Evolutionary conservation across 2,797 vertebrate genomes (phyloP), one percentile per base, ranked within the genome.

Genomic region (Peromyscus attwateri): DNA sequence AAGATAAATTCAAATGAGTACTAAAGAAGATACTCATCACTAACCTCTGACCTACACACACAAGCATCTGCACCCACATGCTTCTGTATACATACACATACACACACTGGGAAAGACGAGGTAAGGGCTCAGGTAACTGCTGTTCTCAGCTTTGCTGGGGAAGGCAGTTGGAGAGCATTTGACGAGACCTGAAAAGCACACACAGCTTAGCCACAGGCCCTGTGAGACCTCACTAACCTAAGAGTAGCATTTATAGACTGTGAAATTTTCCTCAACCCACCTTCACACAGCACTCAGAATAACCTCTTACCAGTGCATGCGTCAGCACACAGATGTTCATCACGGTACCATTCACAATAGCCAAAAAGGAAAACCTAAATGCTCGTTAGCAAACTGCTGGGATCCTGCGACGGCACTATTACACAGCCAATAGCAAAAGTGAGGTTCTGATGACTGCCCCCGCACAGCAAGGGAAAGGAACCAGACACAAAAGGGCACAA

Each of bases 181-280:
- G 71, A 46, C 14, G 29, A 1, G 6, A 31, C n/a, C 34, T 52
- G 12, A 80, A 21, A 7, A 23, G 40, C 4, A 6, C 1, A 4
- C 2, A 1, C 12, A 13, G 19, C 64, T 57, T 1, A 31, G 34
- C 57, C 46, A 12, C 6, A 21, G 76, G 12, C 49, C 49, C 76
- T 52, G 25, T 23, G 52, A 43, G 52, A 43, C 1, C 40, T 40
- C 40, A 4, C 8, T 60, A 80, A 21, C 34, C 52, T 23, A 21
- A 70, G 31, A 6, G 71, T 4, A 1, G 57, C 21, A 0, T 17
- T 2, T 34, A 1, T 19, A 23, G 62, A 49, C 6, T 3, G 6
- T 10, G 6, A 34, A 7, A 29, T 46, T 14, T 37, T 34, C 87
- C 6, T 40, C 9, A 0, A 1, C 27, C 76, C 40, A 21, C 77